Base-by-base conservation (phyloP, 2,797 vertebrate species). In the Acanthopagrus latus region DNA sequence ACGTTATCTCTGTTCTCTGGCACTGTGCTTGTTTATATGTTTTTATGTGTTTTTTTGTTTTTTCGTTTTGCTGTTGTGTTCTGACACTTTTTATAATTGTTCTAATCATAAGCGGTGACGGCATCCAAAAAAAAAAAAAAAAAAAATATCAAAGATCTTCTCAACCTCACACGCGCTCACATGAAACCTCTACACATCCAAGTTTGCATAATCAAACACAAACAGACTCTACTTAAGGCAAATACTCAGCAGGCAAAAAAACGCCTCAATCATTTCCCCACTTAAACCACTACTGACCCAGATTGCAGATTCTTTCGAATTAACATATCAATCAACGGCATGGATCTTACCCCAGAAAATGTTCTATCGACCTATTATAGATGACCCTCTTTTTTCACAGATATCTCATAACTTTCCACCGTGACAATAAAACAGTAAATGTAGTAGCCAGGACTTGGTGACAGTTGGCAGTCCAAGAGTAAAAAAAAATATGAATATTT, bases 401-500 rank as follows among this genome's bases (percentile, higher is more conserved):
- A 58, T 46, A 38, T 46, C 54, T 54, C 17, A 52, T 7, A 10
- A 25, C 8, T 38, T 38, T 63, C 48, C 23, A 47, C 48, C 1
- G 12, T 38, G 23, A 71, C 20, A 57, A 58, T 43, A 52, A 68
- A 51, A 51, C 16, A 33, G 10, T 18, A 20, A n/a, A 64, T 16
- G 6, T 29, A 64, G n/a, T 59, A 46, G 17, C 64, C 47, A 29
- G 12, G 47, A 65, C 29, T 52, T 47, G n/a, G 41, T 10, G 17
- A 57, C 65, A 69, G 59, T 64, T 74, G 59, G 38, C 2, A 16
- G 65, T 71, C 14, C 50, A 56, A 50, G 57, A 72, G 29, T 10
- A 21, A 51, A 72, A 51, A 51, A 72, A 38, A 38, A 33, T 33
- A 33, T 77, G 2, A 29, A 82, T 77, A 58, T 77, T 77, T 52